Conservation (phyloP, 2,888 invertebrate genomes). For the Empis livida region DNA sequence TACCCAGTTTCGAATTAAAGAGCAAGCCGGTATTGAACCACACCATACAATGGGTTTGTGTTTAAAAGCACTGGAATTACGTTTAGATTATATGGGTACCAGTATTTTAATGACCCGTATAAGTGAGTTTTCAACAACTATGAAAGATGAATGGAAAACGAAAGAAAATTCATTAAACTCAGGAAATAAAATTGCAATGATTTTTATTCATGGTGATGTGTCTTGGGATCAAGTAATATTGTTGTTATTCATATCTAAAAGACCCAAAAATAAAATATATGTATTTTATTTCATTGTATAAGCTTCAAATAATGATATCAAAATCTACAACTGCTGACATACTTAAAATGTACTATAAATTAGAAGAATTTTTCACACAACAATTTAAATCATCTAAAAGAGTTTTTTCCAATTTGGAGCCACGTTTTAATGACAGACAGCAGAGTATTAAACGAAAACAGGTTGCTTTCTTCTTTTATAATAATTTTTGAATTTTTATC, state of each 20-base stretch:
- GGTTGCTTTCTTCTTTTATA: slow-evolving; percentile 11
- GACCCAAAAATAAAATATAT: neutral
- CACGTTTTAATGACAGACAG: slow-evolving; percentile 32
- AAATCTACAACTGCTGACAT: slow-evolving; percentile 95
- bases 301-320: slow-evolving; percentile 88
- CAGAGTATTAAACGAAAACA: slow-evolving; percentile 29
- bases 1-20: slow-evolving; percentile 77
- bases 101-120: slow-evolving; percentile 84
- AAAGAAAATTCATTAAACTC: slow-evolving; percentile 19
- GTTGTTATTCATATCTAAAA: neutral
- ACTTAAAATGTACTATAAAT: slow-evolving; percentile 89
- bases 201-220: slow-evolving; percentile 84
- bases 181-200: slow-evolving; percentile 52
- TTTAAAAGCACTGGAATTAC: slow-evolving; percentile 73
- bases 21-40: slow-evolving; percentile 81
- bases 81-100: slow-evolving; percentile 98
- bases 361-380: slow-evolving; percentile 96
- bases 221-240: slow-evolving; percentile 68
- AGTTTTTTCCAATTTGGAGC: slow-evolving; percentile 64
- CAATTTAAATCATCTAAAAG: slow-evolving; percentile 93
- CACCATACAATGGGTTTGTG: slow-evolving; percentile 74
- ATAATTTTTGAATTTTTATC: too few relatives aligned
- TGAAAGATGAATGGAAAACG: slow-evolving; percentile 79
- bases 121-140: slow-evolving; percentile 63
- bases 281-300: slow-evolving; percentile 1